phyloP scores from a whole-genome alignment of 2,888 invertebrate genomes.

The Exephanes ischioxanthus region DNA sequence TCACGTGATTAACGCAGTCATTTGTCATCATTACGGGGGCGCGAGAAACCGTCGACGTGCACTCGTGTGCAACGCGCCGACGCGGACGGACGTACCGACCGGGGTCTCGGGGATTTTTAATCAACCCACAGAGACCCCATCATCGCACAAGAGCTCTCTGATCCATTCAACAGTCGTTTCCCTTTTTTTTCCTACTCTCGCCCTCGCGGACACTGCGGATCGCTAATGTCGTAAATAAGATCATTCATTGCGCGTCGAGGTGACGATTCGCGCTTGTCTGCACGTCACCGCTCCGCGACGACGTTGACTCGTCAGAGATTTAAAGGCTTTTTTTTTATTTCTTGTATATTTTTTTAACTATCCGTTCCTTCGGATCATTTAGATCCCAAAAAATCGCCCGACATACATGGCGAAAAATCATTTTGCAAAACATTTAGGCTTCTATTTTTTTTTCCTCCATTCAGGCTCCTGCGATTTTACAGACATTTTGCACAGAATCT shows the following conservation, averaged over 20 bases:
- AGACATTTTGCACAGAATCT: too few species aligned
- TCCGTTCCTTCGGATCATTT: background rate
- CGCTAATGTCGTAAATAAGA: conserved; percentile 38
- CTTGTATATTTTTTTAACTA: background rate
- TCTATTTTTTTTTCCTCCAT: too few species aligned
- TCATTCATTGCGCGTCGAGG: conserved; percentile 26
- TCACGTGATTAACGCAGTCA: conserved; percentile 79
- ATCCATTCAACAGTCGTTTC: conserved; percentile 60
- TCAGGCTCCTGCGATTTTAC: too few species aligned
- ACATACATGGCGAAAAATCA: too few species aligned
- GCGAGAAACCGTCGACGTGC: conserved; percentile 66
- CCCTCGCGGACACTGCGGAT: conserved; percentile 26
- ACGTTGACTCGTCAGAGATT: background rate
- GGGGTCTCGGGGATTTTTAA: conserved; percentile 74
- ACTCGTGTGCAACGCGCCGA: conserved; percentile 41
- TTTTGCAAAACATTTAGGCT: too few species aligned
- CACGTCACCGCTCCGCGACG: background rate
- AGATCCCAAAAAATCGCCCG: too few species aligned
- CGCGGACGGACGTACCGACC: conserved; percentile 46
- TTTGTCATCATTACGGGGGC: conserved; percentile 80
- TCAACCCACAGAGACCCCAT: conserved; percentile 71
- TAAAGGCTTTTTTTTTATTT: background rate
- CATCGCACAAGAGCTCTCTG: conserved; percentile 52
- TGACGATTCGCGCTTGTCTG: conserved; percentile 15
- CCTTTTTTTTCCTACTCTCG: conserved; percentile 44